phyloP scores from a whole-genome alignment of 2,888 invertebrate species.

The Parnassius glacialis region DNA sequence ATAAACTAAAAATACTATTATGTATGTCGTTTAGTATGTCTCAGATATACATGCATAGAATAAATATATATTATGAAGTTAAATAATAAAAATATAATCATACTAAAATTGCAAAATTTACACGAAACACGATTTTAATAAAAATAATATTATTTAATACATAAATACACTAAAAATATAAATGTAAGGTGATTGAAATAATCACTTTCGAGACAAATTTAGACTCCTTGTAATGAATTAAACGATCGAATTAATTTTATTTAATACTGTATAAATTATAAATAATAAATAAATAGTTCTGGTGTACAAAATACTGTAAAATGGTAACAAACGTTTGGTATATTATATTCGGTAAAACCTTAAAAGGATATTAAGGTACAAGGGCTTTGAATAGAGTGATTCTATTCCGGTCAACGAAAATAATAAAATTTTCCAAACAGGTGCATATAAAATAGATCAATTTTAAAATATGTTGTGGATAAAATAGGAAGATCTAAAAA shows the following conservation, averaged over 20 bases:
- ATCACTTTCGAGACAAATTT: slow-evolving; percentile 13
- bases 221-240: slow-evolving; percentile 2
- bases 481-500: slow-evolving; percentile 32
- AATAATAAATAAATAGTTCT: slow-evolving; percentile 27
- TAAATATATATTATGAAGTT: no score
- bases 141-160: neutral
- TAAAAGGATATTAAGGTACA: slow-evolving; percentile 2
- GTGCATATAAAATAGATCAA: neutral
- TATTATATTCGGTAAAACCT: slow-evolving; percentile 18
- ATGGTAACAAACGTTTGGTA: slow-evolving; percentile 40
- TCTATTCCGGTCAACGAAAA: neutral
- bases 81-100: neutral
- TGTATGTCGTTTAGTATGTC: no score
- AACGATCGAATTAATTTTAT: slow-evolving; percentile 10
- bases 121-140: neutral
- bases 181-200: neutral
- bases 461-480: slow-evolving; percentile 9
- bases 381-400: neutral
- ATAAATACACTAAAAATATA: neutral
- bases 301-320: slow-evolving; percentile 39
- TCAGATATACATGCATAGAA: no score
- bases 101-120: neutral
- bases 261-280: slow-evolving; percentile 29
- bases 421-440: neutral
- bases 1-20: no score